phyloP scores from a whole-genome alignment of 2,888 invertebrate species.

The Osedax fenrisi region DNA sequence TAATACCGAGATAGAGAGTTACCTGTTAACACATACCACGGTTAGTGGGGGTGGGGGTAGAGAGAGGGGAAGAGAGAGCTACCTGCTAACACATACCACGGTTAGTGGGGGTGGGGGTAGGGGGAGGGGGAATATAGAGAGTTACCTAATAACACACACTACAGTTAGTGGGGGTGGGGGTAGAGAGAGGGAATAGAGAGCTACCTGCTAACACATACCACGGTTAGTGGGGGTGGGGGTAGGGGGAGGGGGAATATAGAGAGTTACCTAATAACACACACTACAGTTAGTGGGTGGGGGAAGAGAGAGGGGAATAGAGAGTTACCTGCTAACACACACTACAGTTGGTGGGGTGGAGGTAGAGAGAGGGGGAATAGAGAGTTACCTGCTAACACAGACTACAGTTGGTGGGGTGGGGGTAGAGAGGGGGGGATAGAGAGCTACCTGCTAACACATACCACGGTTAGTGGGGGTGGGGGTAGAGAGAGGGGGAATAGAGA shows the following conservation, averaged over 20 bases:
- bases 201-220: slow-evolving; percentile 45
- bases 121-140: slow-evolving; percentile 49
- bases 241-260: slow-evolving; percentile 49
- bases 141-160: slow-evolving; percentile 46
- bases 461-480: too few species aligned
- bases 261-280: slow-evolving; percentile 45
- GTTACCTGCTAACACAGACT: slow-evolving; percentile 45
- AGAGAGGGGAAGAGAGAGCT: slow-evolving; percentile 49
- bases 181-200: slow-evolving; percentile 49
- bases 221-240: slow-evolving; percentile 33
- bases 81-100: slow-evolving; percentile 43
- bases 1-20: slow-evolving; percentile 48
- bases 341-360: slow-evolving; percentile 33
- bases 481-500: slow-evolving; percentile 50
- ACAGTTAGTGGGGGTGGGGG: slow-evolving; percentile 33
- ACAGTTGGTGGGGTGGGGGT: slow-evolving; percentile 33
- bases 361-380: slow-evolving; percentile 49
- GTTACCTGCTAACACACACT: slow-evolving; percentile 45
- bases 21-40: slow-evolving; percentile 44
- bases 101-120: too few species aligned
- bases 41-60: too few species aligned
- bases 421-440: slow-evolving; percentile 49
- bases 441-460: slow-evolving; percentile 43
- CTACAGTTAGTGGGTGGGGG: slow-evolving; percentile 32
- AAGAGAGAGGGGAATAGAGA: slow-evolving; percentile 49